Conservation (phyloP, 2,797 vertebrate genomes). For the Lutjanus campechanus region DNA sequence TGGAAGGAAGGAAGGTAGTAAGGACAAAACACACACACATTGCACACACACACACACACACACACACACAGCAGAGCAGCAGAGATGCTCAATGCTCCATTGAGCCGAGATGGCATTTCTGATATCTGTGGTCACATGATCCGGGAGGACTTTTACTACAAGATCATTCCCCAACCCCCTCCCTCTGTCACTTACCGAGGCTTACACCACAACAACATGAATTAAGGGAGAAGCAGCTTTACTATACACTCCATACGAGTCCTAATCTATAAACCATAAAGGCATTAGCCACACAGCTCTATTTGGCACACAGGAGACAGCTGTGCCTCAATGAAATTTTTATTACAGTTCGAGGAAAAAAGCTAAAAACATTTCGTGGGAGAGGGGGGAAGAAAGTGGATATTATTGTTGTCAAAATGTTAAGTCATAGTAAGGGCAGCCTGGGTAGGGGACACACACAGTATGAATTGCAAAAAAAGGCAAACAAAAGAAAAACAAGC, state of each 20-base stretch:
- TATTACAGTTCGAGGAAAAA: conserved; percentile 23
- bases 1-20: conserved; percentile 19
- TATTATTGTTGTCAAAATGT: conserved; percentile 1
- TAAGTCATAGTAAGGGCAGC: not conserved
- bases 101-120: conserved; percentile 80
- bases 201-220: conserved; percentile 76
- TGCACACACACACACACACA: conserved; percentile 18
- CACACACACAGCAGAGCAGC: conserved; percentile 31
- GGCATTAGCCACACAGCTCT: conserved; percentile 49
- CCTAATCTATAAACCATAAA: conserved; percentile 74
- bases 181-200: conserved; percentile 71
- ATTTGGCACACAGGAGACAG: conserved; percentile 56
- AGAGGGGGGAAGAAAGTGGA: not conserved
- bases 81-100: conserved; percentile 63
- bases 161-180: conserved; percentile 72
- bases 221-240: conserved; percentile 75
- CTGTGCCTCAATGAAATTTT: conserved; percentile 45
- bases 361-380: not conserved
- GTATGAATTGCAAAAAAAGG: not conserved
- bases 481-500: conserved; percentile 72
- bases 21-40: not conserved
- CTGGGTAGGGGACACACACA: not conserved
- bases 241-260: conserved; percentile 48
- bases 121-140: conserved; percentile 83
- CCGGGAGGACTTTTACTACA: conserved; percentile 82